Evolutionary conservation across 2,113 vertebrate genomes (phyloP).

Genomic region (Falcunculus frontatus): DNA sequence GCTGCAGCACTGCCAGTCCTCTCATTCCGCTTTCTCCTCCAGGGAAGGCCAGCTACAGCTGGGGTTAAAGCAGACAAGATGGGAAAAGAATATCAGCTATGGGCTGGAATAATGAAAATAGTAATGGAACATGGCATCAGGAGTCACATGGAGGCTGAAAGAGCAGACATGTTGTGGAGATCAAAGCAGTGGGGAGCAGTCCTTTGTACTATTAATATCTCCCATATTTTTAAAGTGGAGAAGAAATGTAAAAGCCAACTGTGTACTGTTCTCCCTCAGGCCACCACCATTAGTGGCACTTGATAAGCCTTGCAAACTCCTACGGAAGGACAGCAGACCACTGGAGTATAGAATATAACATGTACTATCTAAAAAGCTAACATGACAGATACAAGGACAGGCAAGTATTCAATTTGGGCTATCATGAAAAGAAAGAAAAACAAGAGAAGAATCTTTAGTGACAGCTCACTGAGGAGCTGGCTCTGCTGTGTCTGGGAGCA

Average conservation of each 20-base stretch:
- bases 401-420: slow-evolving; percentile 37
- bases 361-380: slow-evolving; percentile 48
- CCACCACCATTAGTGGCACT: slow-evolving; percentile 59
- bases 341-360: slow-evolving; percentile 25
- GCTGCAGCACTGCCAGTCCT: background rate
- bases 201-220: slow-evolving; percentile 56
- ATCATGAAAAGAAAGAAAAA: background rate
- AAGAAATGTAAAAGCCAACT: slow-evolving; percentile 59
- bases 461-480: background rate
- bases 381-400: slow-evolving; percentile 65
- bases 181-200: slow-evolving; percentile 62
- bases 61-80: background rate
- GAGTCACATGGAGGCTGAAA: slow-evolving; percentile 27
- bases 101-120: slow-evolving; percentile 16
- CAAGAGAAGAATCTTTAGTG: background rate
- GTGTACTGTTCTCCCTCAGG: slow-evolving; percentile 53
- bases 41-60: background rate
- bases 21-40: background rate
- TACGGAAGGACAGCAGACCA: background rate
- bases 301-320: slow-evolving; percentile 36
- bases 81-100: background rate
- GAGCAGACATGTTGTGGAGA: slow-evolving; percentile 35
- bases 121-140: slow-evolving; percentile 32
- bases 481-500: background rate
- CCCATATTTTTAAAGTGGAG: slow-evolving; percentile 50